Conservation (phyloP, 2,113 vertebrate genomes). For the Archocentrus centrarchus region DNA sequence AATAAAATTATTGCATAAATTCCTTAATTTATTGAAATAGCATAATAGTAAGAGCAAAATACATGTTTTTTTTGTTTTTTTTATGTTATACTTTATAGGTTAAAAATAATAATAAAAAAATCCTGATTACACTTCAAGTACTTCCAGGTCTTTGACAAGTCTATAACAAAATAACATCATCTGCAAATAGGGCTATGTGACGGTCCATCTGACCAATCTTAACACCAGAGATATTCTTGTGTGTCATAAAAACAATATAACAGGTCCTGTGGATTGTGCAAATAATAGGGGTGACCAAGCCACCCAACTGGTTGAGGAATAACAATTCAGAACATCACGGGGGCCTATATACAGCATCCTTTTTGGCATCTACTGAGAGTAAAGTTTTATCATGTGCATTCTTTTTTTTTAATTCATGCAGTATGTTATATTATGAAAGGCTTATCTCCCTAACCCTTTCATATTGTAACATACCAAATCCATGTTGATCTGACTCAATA, state of each 20-base stretch:
- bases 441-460: neutral
- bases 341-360: neutral
- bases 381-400: neutral
- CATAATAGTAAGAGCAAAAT: neutral
- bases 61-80: too few relatives aligned
- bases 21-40: neutral
- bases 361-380: neutral
- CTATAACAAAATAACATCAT: neutral
- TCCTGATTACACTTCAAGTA: neutral
- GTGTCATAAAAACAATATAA: neutral
- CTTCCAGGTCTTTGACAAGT: too few relatives aligned
- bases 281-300: neutral
- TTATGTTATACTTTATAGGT: too few relatives aligned
- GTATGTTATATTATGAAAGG: neutral
- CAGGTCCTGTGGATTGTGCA: neutral
- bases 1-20: neutral
- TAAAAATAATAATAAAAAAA: neutral
- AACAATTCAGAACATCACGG: neutral
- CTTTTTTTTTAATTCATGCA: neutral
- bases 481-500: neutral
- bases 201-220: neutral
- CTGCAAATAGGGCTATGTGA: neutral
- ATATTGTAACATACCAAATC: neutral
- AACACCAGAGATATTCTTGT: conserved; percentile 2
- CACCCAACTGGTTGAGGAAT: neutral